Evolutionary conservation across 2,888 invertebrate species (phyloP).

Genomic region (Andrena hattorfiana): DNA sequence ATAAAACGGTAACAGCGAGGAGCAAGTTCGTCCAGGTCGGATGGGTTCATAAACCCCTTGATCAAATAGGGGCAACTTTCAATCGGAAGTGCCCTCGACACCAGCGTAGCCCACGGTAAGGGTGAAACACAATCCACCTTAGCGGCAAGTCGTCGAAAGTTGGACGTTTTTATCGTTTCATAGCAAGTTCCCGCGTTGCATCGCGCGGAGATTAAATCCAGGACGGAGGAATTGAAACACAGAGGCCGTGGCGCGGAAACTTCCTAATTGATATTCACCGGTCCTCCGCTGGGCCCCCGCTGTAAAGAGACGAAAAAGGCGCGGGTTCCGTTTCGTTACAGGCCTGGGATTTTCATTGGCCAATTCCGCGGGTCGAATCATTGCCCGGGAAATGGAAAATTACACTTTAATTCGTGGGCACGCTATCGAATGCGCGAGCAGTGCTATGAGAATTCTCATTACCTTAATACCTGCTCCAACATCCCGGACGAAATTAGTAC

Average conservation of each 20-base stretch:
- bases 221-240: slow-evolving; percentile 47
- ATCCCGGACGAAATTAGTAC: slow-evolving; percentile 62
- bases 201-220: slow-evolving; percentile 49
- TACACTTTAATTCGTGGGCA: slow-evolving; percentile 57
- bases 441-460: slow-evolving; percentile 61
- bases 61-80: slow-evolving; percentile 56
- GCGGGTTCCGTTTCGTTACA: not conserved
- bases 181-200: slow-evolving; percentile 42
- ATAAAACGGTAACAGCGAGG: not conserved
- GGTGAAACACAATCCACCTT: slow-evolving; percentile 53
- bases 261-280: slow-evolving; percentile 57
- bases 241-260: slow-evolving; percentile 50
- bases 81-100: slow-evolving; percentile 40
- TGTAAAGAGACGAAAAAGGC: not conserved
- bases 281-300: not conserved
- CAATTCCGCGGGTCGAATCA: slow-evolving; percentile 57
- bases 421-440: slow-evolving; percentile 40
- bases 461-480: slow-evolving; percentile 58
- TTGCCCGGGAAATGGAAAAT: slow-evolving; percentile 56
- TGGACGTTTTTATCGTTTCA: slow-evolving; percentile 45
- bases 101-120: slow-evolving; percentile 26
- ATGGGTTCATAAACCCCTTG: slow-evolving; percentile 49
- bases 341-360: slow-evolving; percentile 31
- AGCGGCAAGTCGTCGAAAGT: slow-evolving; percentile 57
- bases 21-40: slow-evolving; percentile 1